A percentile compares a stretch with the other conserved stretches of the same genome.
Evolutionary conservation across 2,113 vertebrate species (phyloP).

Genomic region (Apaloderma vittatum): DNA sequence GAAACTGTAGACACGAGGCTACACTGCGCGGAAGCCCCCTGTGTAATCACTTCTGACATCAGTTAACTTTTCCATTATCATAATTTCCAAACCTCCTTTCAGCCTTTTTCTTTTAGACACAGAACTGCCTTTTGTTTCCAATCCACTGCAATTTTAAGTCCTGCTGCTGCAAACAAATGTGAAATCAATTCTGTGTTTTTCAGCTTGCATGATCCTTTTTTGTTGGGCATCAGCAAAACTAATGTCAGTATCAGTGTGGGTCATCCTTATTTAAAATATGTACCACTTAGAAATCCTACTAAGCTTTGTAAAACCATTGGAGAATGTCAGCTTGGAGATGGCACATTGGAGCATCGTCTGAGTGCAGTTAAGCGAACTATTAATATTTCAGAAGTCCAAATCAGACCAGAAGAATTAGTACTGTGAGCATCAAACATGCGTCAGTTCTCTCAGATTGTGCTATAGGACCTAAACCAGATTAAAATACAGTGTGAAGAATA

Average conservation of each 20-base stretch:
- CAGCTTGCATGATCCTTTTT: not conserved
- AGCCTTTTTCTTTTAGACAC: constrained; percentile 7
- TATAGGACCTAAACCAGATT: not conserved
- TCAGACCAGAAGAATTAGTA: not conserved
- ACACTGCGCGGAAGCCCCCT: not conserved
- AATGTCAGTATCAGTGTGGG: not conserved
- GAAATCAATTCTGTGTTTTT: constrained; percentile 47
- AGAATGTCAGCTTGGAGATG: not conserved
- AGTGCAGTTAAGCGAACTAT: not conserved
- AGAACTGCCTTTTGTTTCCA: constrained; percentile 40
- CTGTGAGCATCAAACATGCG: not conserved
- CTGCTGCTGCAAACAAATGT: not conserved
- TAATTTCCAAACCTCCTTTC: constrained; percentile 26
- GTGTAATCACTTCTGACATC: constrained; percentile 25
- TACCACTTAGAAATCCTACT: not conserved
- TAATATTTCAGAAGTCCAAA: not conserved
- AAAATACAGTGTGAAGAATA: not conserved
- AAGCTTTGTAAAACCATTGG: not conserved
- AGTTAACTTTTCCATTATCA: constrained; percentile 49
- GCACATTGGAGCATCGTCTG: not conserved
- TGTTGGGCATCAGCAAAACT: not conserved
- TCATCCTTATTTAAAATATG: not conserved
- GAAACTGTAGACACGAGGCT: not conserved
- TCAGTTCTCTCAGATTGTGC: not conserved
- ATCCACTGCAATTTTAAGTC: not conserved